Evolutionary conservation across 2,113 vertebrate genomes (phyloP).

Genomic region (Dasyprocta punctata): DNA sequence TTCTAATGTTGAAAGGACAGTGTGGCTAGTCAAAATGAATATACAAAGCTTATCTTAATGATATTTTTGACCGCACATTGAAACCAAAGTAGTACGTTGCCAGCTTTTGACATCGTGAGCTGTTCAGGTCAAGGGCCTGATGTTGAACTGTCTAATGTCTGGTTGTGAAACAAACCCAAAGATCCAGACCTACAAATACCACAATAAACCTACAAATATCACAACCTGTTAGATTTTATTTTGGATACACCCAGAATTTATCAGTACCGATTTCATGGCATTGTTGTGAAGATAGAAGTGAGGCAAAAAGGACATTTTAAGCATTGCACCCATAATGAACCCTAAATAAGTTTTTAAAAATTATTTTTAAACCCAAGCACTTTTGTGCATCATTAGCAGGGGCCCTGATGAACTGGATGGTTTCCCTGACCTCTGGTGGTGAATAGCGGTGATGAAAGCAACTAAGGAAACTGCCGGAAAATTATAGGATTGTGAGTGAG

Average conservation of each 20-base stretch:
- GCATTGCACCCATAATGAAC: background rate
- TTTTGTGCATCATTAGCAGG: background rate
- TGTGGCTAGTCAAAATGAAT: background rate
- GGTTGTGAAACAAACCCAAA: background rate
- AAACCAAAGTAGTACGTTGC: slow-evolving; percentile 73
- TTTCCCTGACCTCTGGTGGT: background rate
- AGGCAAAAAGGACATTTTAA: background rate
- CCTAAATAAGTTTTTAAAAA: background rate
- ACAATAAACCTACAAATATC: background rate
- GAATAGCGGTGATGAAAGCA: background rate
- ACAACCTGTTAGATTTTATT: background rate
- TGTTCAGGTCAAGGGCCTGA: slow-evolving; percentile 67
- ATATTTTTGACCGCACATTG: slow-evolving; percentile 88
- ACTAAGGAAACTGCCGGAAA: background rate
- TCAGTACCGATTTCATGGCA: background rate
- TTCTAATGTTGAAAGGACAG: background rate
- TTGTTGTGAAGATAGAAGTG: background rate
- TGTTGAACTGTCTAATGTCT: background rate
- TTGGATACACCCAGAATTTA: background rate
- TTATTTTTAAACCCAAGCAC: background rate
- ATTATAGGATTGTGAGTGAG: background rate
- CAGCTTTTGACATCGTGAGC: slow-evolving; percentile 83
- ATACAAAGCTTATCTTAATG: slow-evolving; percentile 81
- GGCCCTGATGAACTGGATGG: background rate
- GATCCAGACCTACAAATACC: background rate